Evolutionary conservation across 2,888 invertebrate genomes (phyloP).

Genomic region (Mythimna loreyi): DNA sequence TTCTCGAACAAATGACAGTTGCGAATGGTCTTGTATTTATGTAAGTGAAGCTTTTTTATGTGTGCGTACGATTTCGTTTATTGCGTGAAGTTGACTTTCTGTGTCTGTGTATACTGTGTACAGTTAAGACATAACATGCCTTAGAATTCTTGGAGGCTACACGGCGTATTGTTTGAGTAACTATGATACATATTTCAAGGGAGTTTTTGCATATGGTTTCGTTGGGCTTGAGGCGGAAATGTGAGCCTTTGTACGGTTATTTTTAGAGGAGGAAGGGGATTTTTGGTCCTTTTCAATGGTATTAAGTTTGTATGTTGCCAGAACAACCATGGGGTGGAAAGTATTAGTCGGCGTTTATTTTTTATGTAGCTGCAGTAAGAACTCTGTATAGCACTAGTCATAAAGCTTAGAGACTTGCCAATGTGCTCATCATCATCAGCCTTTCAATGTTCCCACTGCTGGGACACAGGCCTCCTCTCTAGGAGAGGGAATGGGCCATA

Average conservation of each 20-base stretch:
- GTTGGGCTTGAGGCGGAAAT: constrained; percentile 16
- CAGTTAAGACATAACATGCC: constrained; percentile 42
- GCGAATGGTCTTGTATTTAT: neutral
- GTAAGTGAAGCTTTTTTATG: neutral
- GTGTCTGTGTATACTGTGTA: neutral
- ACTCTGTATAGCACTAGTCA: too few species aligned
- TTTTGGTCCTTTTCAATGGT: neutral
- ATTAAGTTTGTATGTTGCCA: neutral
- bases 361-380: neutral
- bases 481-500: too few species aligned
- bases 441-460: too few species aligned
- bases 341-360: neutral
- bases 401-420: too few species aligned
- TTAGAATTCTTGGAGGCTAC: constrained; percentile 61
- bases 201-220: constrained; percentile 40
- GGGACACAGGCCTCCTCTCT: too few species aligned
- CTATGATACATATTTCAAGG: constrained; percentile 54
- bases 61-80: neutral
- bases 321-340: neutral
- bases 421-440: too few species aligned
- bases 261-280: neutral
- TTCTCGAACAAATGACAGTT: neutral
- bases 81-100: constrained; percentile 13
- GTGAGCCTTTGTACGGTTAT: constrained; percentile 4
- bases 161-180: constrained; percentile 51